A percentile compares a stretch with the other conserved stretches of the same genome.
phyloP scores from a whole-genome alignment of 1,140 invertebrate species.

The Zaprionus capensis region DNA sequence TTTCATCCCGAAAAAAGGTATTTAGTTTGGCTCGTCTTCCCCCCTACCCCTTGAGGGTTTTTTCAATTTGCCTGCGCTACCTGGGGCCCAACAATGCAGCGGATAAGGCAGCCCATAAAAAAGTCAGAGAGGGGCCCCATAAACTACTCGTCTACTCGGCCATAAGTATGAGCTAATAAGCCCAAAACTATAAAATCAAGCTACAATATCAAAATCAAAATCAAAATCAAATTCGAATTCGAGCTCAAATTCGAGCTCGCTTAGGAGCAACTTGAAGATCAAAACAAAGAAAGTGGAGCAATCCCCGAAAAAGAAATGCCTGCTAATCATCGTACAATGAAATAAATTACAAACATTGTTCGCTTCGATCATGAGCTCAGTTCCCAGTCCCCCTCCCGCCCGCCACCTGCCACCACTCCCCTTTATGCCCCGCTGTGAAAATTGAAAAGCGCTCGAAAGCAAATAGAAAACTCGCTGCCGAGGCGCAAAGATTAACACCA shows the following conservation, averaged over 20 bases:
- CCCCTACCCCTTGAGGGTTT: slow-evolving; percentile 14
- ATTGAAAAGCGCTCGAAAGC: slow-evolving; percentile 79
- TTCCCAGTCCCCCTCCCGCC: neutral
- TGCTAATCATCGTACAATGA: slow-evolving; percentile 82
- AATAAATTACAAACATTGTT: slow-evolving; percentile 83
- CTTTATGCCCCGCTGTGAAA: slow-evolving; percentile 66
- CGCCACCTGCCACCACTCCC: neutral
- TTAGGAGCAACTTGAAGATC: slow-evolving; percentile 15
- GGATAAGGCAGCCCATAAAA: slow-evolving; percentile 50
- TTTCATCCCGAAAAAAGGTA: slow-evolving; percentile 45
- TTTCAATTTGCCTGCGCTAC: slow-evolving; percentile 69
- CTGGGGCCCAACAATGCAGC: slow-evolving; percentile 50
- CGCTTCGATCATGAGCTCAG: slow-evolving; percentile 31
- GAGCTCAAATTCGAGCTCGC: neutral
- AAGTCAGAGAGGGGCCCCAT: slow-evolving; percentile 33
- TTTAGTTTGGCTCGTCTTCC: slow-evolving; percentile 3
- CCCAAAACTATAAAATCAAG: slow-evolving; percentile 8
- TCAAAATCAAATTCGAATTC: neutral
- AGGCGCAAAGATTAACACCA: slow-evolving; percentile 67
- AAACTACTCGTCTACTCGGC: slow-evolving; percentile 64
- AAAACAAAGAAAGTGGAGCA: slow-evolving; percentile 71
- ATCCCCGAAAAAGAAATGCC: slow-evolving; percentile 61
- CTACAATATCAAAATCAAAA: neutral
- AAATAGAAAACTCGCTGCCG: slow-evolving; percentile 66
- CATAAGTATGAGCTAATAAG: slow-evolving; percentile 81